Evolutionary conservation across 64 coral and sea anemone genomes (phyloP), one percentile per base, ranked within the genome.

Genomic region (Hydrozoanthus tunicans): DNA sequence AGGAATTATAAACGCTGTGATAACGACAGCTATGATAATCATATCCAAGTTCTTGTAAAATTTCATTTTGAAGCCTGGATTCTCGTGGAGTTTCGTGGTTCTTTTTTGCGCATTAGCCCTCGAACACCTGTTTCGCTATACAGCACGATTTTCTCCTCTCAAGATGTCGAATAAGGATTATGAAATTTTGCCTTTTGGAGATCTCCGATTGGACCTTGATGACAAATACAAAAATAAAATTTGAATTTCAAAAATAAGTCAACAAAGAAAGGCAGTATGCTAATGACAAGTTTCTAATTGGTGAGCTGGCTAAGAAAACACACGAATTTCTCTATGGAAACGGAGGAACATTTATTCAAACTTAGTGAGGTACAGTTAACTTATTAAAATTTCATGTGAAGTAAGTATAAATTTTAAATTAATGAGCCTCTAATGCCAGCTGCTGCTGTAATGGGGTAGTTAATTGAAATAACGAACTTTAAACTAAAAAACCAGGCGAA

Each of bases 181-280:
- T 88, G 68, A 65, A 88, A 75, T 17, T 73, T 25, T 20, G 6
- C 8, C 26, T 51, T 76, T 88, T 43, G 24, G 57, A 27, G 84
- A 88, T 61, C 54, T 88, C 70, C 84, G 73, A 88, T 88, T 88
- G 84, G 84, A 12, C 10, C n/a, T 14, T 12, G 66, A 4, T 86
- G 64, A 71, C 82, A 63, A 63, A 54, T 71, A 26, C 56, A 10
- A 88, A 88, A 73, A 61, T 26, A 27, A 60, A 88, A 88, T 88
- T 88, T 88, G 84, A 88, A 88, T 88, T 88, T 62, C 84, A 82
- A 63, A 81, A 75, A 86, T 14, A 81, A 59, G 84, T 88, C 68
- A 88, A 88, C 20, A 88, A 7, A 74, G 32, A 56, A 59, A 43
- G 56, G 13, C 84, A 61, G 74, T 74, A 88, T 88, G 84, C 84